Evolutionary conservation across 2,113 vertebrate genomes (phyloP).

Genomic region (Cyrtonyx montezumae): DNA sequence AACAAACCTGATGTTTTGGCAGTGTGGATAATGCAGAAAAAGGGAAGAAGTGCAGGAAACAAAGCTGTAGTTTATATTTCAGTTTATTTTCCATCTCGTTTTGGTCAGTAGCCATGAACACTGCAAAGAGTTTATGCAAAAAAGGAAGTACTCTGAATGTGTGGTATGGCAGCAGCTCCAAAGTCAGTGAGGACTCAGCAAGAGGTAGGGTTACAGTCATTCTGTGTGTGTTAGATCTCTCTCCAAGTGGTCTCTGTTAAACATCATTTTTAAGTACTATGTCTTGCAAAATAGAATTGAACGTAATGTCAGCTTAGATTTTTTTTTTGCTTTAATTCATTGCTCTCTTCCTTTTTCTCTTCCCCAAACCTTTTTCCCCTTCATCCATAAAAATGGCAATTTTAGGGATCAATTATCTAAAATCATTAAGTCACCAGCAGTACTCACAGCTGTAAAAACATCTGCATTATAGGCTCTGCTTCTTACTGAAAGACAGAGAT

Average conservation of each 20-base stretch:
- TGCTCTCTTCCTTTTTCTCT: background rate
- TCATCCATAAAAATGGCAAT: constrained; percentile 12
- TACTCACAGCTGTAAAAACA: constrained; percentile 66
- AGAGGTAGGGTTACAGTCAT: background rate
- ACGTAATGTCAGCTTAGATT: background rate
- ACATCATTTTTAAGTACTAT: background rate
- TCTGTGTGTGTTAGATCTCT: background rate
- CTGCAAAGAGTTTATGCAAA: background rate
- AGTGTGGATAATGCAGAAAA: background rate
- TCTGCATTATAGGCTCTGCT: constrained; percentile 49
- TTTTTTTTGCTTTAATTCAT: background rate
- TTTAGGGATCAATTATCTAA: constrained; percentile 26
- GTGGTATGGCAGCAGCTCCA: background rate
- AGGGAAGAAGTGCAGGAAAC: background rate
- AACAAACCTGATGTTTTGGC: background rate
- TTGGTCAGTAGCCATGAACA: background rate
- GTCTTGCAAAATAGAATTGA: background rate
- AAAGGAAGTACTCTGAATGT: background rate
- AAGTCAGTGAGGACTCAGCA: background rate
- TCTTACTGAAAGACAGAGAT: constrained; percentile 38
- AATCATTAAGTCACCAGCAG: constrained; percentile 31
- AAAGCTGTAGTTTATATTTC: background rate
- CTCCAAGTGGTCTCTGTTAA: background rate
- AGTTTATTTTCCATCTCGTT: background rate
- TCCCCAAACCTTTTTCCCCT: background rate